Evolutionary conservation across 1,140 invertebrate species (phyloP), one percentile per base, ranked within the genome.

Genomic region (Lysiphlebus fabarum): DNA sequence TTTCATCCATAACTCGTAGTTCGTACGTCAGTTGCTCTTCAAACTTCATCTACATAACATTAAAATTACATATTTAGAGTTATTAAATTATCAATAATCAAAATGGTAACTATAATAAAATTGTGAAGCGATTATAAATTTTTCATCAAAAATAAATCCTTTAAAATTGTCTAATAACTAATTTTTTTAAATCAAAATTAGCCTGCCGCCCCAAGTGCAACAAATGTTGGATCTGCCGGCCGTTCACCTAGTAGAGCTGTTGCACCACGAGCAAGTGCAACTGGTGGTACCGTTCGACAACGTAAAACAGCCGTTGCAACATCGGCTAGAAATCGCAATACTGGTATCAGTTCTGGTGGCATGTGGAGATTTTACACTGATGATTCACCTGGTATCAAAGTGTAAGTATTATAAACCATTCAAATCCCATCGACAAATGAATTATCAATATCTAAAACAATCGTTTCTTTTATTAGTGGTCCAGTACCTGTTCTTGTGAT

Each of bases 321-420:
- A 17, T 86, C 90, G 45, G 85, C 87, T 42, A 86, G 89, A 67
- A 87, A 87, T 74, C 84, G 91, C 51, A 87, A 86, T 55, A 87
- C 89, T 42, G 92, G 89, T 34, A 89, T 92, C 53, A 90, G 89
- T 63, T 93, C 90, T 62, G 93, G 95, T 71, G 96, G 96, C 61
- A 98, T 99, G 94, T 99, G 98, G 97, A 90, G 95, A 70, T 99
- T 99, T 81, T 99, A 99, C 79, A 99, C 97, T 58, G 98, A 99
- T 79, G 98, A 99, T 75, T 99, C 96, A 50, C 96, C 97, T 65
- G 98, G 98, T 71, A 96, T 99, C 66, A 99, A 99, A 95, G 97
- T 99, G 91, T 93, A 85, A 87, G 89, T 81, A 45, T 59, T 61
- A 0, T 40, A 5, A 40, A 40, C 2, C 5, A 40, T 1, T 40